Base-by-base conservation (phyloP, 2,888 invertebrate species). In the Lottia gigantea region DNA sequence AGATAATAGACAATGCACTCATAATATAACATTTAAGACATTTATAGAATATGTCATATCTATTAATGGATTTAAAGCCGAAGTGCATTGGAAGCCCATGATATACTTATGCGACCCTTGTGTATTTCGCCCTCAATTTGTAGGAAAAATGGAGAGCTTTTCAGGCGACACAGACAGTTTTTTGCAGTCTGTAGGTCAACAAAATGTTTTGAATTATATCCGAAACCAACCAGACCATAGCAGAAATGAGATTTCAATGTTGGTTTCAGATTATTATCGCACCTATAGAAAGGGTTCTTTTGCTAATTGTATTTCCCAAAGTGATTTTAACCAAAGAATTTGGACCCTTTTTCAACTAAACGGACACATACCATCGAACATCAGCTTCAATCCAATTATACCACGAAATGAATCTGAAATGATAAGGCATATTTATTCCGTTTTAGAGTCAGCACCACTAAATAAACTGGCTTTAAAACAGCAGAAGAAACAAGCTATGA, bases 141-240 rank as follows among this genome's bases (percentile, higher is more conserved):
- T 76, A 12, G 76, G 76, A 8, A 76, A 74, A 46, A 69, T 74
- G 49, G 76, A 76, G 46, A 74, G 71, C 11, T 76, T 76, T 45
- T 46, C 55, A 0, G n/a, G 46, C 8, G 76, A 76, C 68, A 49
- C 6, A 8, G 11, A 40, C 40, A 40, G 40, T 40, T 40, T 40
- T 40, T 11, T 40, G 6, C 6, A 40, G 40, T 40, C 40, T 40
- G 40, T 40, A 40, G 40, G 40, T 6, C 40, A 40, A 40, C 40
- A 40, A 1, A 40, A 40, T 6, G 40, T 40, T 8, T 11, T 40
- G 40, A 40, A 40, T 40, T 40, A 40, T 40, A 31, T 31, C 2
- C 31, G 6, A 31, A 40, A 40, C 40, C 40, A 40, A 8, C 11
- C 40, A 40, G 40, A 40, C 40, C 40, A 40, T 40, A 40, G 66